phyloP scores from a whole-genome alignment of 1,140 invertebrate species.

The Babylonia areolata region DNA sequence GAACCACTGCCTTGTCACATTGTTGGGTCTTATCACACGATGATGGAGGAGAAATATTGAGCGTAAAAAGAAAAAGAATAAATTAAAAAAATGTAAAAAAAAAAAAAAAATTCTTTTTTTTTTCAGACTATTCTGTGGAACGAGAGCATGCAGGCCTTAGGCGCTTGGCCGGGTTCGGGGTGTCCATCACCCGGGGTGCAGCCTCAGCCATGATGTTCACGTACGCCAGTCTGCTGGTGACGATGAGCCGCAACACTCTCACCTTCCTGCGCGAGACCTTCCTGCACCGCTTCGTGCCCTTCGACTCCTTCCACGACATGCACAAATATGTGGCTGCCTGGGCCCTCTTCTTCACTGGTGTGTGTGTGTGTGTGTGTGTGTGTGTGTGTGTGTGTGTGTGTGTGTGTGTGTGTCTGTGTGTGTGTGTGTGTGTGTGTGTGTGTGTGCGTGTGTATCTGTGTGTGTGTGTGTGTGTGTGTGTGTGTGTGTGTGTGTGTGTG shows the following conservation, averaged over 20 bases:
- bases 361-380: neutral
- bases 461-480: neutral
- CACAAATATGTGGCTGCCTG: slow-evolving; percentile 98
- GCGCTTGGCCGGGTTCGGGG: slow-evolving; percentile 98
- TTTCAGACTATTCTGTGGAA: slow-evolving; percentile 70
- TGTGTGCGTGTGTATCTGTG: too few relatives aligned
- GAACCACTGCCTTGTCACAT: too few relatives aligned
- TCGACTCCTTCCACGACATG: slow-evolving; percentile 98
- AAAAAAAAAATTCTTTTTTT: too few relatives aligned
- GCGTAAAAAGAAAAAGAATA: too few relatives aligned
- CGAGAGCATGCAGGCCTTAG: slow-evolving; percentile 96
- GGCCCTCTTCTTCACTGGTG: slow-evolving; percentile 89
- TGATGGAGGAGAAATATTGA: too few relatives aligned
- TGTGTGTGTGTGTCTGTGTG: neutral
- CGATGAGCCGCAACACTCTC: slow-evolving; percentile 97
- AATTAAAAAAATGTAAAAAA: too few relatives aligned
- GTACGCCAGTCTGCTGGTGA: slow-evolving; percentile 94
- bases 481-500: too few relatives aligned
- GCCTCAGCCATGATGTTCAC: slow-evolving; percentile 97
- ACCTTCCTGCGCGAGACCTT: slow-evolving; percentile 95
- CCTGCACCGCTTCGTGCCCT: slow-evolving; percentile 98
- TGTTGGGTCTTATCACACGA: too few relatives aligned
- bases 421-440: neutral
- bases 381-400: neutral
- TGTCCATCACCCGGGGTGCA: slow-evolving; percentile 97